These are phyloP conservation scores for Drosophila melanogaster DNA, from an alignment of 1,140 invertebrate species.

Conservation along the genomic window DNA sequence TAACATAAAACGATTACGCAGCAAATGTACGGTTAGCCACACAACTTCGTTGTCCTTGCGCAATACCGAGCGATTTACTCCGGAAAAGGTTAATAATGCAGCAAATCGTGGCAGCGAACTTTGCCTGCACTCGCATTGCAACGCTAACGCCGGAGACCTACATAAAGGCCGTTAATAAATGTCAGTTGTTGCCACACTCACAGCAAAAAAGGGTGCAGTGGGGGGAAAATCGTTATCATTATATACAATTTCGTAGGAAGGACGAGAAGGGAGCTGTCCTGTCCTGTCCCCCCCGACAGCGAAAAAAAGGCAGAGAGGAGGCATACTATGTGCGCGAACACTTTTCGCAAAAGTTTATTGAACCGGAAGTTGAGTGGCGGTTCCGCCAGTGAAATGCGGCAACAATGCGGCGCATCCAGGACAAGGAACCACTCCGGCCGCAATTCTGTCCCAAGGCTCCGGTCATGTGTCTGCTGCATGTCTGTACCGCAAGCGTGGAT, in stretches of 20 bases:
- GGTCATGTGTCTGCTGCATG: slow-evolving; percentile 4
- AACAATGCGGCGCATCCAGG: slow-evolving; percentile 42
- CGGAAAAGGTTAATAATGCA: background rate
- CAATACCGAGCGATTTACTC: background rate
- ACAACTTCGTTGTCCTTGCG: background rate
- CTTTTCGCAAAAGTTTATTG: slow-evolving; percentile 78
- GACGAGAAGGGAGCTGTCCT: background rate
- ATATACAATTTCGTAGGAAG: slow-evolving; percentile 44
- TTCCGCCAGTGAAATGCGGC: slow-evolving; percentile 62
- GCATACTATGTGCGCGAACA: slow-evolving; percentile 61
- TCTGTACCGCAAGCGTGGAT: background rate
- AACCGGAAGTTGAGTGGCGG: slow-evolving; percentile 71
- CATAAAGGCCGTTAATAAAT: slow-evolving; percentile 65
- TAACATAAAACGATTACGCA: background rate
- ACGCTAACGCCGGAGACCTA: slow-evolving; percentile 6
- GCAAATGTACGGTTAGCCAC: background rate
- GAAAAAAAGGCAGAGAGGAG: slow-evolving; percentile 19
- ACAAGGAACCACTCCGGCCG: slow-evolving; percentile 7
- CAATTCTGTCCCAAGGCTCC: background rate
- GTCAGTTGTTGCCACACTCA: slow-evolving; percentile 57
- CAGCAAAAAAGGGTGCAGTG: slow-evolving; percentile 33
- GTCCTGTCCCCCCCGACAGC: background rate
- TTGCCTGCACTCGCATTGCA: background rate
- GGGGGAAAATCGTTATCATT: slow-evolving; percentile 72
- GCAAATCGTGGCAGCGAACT: background rate